phyloP scores from a whole-genome alignment of 2,888 invertebrate genomes.

The Drosophila kambysellisi region DNA sequence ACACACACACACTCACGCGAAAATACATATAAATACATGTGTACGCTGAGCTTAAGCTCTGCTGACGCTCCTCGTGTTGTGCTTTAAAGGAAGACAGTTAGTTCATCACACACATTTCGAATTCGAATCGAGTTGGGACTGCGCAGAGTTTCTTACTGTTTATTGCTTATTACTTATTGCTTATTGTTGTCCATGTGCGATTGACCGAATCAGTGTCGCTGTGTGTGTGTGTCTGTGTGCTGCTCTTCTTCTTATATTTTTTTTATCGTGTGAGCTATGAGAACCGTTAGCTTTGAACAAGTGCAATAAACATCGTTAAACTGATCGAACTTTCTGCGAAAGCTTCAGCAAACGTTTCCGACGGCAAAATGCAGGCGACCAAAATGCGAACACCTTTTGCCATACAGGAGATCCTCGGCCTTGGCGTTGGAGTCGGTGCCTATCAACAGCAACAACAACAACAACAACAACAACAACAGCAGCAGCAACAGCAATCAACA shows the following conservation, averaged over 20 bases:
- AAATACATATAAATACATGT: conserved; percentile 7
- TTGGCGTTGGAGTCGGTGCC: conserved; percentile 82
- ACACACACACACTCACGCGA: conserved; percentile 21
- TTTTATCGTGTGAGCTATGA: conserved; percentile 40
- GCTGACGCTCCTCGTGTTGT: conserved; percentile 30
- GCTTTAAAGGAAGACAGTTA: conserved; percentile 46
- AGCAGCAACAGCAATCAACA: conserved; percentile 40
- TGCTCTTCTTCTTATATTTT: conserved; percentile 7
- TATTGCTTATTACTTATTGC: background rate
- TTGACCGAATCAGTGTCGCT: background rate
- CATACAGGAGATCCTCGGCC: conserved; percentile 84
- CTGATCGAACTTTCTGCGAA: conserved; percentile 29
- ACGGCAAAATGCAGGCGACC: conserved; percentile 84
- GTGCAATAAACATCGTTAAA: conserved; percentile 55
- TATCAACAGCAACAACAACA: conserved; percentile 75
- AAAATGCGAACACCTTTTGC: conserved; percentile 85
- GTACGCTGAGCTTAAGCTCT: conserved; percentile 20
- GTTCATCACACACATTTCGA: conserved; percentile 19
- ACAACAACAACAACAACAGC: conserved; percentile 53
- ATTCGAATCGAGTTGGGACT: conserved; percentile 25
- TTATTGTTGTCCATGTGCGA: conserved; percentile 7
- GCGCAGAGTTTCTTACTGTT: background rate
- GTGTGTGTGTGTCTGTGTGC: conserved; percentile 4
- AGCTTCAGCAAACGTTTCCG: conserved; percentile 24
- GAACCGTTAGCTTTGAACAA: conserved; percentile 37